phyloP scores from a whole-genome alignment of 2,888 invertebrate species.

The Polia nebulosa region DNA sequence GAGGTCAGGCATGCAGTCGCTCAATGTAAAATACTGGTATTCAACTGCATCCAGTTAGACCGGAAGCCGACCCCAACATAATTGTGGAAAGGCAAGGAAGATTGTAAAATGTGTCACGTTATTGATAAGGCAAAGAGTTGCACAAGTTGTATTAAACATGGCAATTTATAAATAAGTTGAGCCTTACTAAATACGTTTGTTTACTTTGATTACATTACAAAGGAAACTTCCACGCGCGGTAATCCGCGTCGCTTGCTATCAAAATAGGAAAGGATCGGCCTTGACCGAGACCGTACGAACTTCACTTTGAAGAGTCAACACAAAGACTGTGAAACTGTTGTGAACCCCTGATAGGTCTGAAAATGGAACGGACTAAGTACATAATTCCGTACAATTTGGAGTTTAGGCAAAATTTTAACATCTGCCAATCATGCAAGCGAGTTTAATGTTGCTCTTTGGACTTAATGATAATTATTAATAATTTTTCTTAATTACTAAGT shows the following conservation, averaged over 20 bases:
- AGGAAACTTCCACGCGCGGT: constrained; percentile 29
- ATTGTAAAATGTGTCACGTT: constrained; percentile 13
- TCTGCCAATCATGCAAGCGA: neutral
- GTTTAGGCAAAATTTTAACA: neutral
- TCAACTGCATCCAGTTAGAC: neutral
- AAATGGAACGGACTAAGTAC: constrained; percentile 10
- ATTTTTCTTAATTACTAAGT: neutral
- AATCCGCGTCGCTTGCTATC: constrained; percentile 18
- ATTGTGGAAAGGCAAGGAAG: neutral
- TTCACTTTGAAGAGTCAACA: constrained; percentile 28
- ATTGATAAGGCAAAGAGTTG: neutral
- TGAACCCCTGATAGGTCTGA: neutral
- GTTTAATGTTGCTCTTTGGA: neutral
- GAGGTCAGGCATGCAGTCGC: neutral
- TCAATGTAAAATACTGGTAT: neutral
- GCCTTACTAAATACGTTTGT: constrained; percentile 4
- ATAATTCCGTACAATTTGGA: constrained; percentile 17
- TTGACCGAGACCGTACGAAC: constrained; percentile 46
- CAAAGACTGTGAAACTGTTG: constrained; percentile 30
- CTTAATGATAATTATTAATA: neutral
- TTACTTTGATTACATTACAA: constrained; percentile 49
- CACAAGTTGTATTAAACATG: constrained; percentile 2
- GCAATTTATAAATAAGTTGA: constrained; percentile 18
- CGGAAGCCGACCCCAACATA: neutral
- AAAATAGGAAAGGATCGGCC: constrained; percentile 49